A percentile compares a stretch with the other conserved stretches of the same genome.
phyloP scores from a whole-genome alignment of 2,113 vertebrate genomes.

The Lagenorhynchus albirostris region DNA sequence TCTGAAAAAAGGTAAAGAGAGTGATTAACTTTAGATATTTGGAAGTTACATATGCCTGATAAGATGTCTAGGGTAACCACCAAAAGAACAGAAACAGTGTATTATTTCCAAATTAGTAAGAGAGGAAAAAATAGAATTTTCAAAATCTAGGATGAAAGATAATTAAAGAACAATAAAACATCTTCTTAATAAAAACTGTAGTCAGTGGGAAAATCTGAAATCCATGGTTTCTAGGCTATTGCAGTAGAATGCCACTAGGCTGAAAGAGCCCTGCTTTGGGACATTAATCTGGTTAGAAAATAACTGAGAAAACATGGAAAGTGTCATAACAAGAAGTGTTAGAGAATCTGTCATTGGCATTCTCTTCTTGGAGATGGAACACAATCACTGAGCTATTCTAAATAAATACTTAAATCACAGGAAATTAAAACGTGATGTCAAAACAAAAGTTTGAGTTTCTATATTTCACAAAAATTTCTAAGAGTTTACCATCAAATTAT shows the following conservation, averaged over 20 bases:
- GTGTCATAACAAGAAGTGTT: constrained; percentile 74
- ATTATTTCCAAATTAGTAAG: neutral
- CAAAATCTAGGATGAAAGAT: neutral
- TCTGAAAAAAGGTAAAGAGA: neutral
- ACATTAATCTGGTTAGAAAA: constrained; percentile 72
- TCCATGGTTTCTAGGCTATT: constrained; percentile 6
- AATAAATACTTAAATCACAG: constrained; percentile 74
- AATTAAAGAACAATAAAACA: neutral
- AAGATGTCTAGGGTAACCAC: neutral
- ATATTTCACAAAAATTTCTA: constrained; percentile 64
- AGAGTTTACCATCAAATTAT: constrained; percentile 60
- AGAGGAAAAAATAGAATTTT: neutral
- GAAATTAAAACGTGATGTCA: constrained; percentile 72
- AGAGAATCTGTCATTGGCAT: constrained; percentile 76
- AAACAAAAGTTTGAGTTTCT: constrained; percentile 74
- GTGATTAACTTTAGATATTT: neutral
- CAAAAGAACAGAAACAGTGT: neutral
- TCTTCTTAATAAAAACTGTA: neutral
- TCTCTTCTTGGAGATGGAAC: constrained; percentile 70
- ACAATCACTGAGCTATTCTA: constrained; percentile 71
- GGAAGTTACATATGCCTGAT: neutral
- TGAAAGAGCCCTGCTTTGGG: constrained; percentile 63
- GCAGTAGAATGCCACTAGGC: constrained; percentile 13
- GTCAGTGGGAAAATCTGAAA: neutral
- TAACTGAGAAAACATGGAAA: constrained; percentile 75